These are phyloP conservation scores for Callimorpha dominula DNA, from an alignment of 2,888 invertebrate species.

Conservation along the genomic window DNA sequence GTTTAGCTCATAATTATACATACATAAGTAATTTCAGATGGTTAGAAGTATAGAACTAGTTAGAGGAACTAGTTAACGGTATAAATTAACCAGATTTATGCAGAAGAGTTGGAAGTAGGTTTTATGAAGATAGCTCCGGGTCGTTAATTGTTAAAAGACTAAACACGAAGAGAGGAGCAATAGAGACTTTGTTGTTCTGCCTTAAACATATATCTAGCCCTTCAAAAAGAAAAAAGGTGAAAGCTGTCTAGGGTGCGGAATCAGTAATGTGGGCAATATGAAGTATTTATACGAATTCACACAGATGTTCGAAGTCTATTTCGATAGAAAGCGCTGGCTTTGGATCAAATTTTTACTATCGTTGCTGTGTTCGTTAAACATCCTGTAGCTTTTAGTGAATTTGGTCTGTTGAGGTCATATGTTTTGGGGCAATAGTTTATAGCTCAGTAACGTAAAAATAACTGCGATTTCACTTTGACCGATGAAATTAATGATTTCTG, in stretches of 20 bases:
- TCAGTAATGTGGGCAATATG: background rate
- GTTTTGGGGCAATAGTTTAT: background rate
- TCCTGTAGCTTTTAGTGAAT: background rate
- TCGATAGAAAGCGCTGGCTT: background rate
- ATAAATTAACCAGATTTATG: conserved; percentile 4
- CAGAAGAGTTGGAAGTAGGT: background rate
- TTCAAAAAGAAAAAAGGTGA: background rate
- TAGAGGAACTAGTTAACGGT: conserved; percentile 3
- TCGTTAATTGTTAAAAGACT: background rate
- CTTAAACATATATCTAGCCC: background rate
- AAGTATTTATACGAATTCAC: background rate
- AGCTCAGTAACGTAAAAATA: background rate
- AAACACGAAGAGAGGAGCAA: background rate
- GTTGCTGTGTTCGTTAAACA: background rate
- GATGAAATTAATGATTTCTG: background rate
- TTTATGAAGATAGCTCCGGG: background rate
- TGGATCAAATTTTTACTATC: background rate
- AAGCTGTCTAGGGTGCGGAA: background rate
- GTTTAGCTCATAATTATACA: conserved; percentile 1
- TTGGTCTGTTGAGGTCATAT: background rate
- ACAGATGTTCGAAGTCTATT: background rate
- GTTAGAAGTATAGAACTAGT: conserved; percentile 11
- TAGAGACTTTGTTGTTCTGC: background rate
- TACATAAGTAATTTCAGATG: conserved; percentile 1
- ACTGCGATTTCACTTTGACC: background rate